These are phyloP conservation scores for Mythimna pallens DNA, from an alignment of 2,888 invertebrate genomes.

Conservation along the genomic window DNA sequence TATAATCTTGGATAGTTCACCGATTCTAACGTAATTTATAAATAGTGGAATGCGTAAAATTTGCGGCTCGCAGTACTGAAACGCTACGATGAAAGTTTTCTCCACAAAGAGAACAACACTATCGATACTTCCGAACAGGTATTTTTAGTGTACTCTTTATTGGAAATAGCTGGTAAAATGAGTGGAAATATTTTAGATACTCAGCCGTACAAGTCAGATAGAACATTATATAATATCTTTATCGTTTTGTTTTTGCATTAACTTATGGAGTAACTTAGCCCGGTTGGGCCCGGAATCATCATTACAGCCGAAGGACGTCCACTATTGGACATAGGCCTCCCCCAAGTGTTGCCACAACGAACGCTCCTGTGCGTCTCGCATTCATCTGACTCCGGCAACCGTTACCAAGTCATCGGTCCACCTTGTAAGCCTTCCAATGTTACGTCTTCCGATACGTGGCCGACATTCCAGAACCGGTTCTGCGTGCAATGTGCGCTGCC, in stretches of 20 bases:
- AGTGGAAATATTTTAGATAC: slow-evolving; percentile 31
- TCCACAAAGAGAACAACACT: slow-evolving; percentile 53
- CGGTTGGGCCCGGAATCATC: too few relatives aligned
- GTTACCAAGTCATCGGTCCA: too few relatives aligned
- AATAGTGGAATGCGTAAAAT: slow-evolving; percentile 67
- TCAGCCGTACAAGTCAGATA: background rate
- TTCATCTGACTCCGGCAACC: too few relatives aligned
- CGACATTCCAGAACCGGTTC: too few relatives aligned
- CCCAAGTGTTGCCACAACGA: too few relatives aligned
- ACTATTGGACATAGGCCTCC: too few relatives aligned
- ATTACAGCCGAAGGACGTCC: too few relatives aligned
- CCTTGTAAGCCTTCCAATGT: too few relatives aligned
- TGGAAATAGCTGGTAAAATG: slow-evolving; percentile 53
- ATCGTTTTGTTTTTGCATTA: background rate
- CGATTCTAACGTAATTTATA: slow-evolving; percentile 60
- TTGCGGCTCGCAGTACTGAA: slow-evolving; percentile 40
- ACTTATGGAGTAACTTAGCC: too few relatives aligned
- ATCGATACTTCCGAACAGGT: slow-evolving; percentile 34
- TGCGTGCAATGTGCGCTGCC: too few relatives aligned
- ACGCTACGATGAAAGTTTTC: slow-evolving; percentile 39
- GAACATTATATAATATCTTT: background rate
- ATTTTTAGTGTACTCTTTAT: slow-evolving; percentile 58
- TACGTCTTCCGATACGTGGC: too few relatives aligned
- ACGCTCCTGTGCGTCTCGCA: too few relatives aligned
- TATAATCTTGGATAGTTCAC: slow-evolving; percentile 32